Conservation (phyloP, 2,888 invertebrate species). For the Pseudeuparius sepicola region DNA sequence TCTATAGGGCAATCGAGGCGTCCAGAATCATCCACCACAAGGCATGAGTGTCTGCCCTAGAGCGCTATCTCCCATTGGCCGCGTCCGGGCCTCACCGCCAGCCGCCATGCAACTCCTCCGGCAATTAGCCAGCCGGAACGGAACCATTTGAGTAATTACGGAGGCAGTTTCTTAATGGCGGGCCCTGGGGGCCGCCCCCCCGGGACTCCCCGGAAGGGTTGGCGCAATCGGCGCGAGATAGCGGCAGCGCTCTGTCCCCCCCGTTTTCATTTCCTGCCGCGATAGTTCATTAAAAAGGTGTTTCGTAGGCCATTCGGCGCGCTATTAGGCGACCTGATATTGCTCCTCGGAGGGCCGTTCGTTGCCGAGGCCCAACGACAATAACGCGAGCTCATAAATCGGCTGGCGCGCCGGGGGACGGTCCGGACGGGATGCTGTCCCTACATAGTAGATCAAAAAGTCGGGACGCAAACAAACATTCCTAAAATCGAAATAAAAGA, state of each 20-base stretch:
- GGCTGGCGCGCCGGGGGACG: conserved; percentile 28
- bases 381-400: conserved; percentile 41
- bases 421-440: too few species aligned
- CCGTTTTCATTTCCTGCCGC: conserved; percentile 44
- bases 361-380: conserved; percentile 40
- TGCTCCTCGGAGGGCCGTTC: conserved; percentile 43
- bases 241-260: conserved; percentile 33
- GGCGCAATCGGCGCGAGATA: conserved; percentile 26
- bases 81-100: too few species aligned
- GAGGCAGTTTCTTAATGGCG: conserved; percentile 34
- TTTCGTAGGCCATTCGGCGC: conserved; percentile 60
- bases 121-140: conserved; percentile 27
- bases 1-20: too few species aligned
- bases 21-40: too few species aligned
- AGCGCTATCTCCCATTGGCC: too few species aligned
- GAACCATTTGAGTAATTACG: conserved; percentile 33
- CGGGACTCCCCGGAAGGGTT: conserved; percentile 31
- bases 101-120: too few species aligned
- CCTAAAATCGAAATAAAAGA: too few species aligned
- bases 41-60: too few species aligned
- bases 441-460: too few species aligned
- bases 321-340: conserved; percentile 53
- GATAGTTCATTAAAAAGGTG: conserved; percentile 65
- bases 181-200: conserved; percentile 30
- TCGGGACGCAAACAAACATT: too few species aligned